Evolutionary conservation across 2,888 invertebrate genomes (phyloP).

Genomic region (Drosophila ezoana): DNA sequence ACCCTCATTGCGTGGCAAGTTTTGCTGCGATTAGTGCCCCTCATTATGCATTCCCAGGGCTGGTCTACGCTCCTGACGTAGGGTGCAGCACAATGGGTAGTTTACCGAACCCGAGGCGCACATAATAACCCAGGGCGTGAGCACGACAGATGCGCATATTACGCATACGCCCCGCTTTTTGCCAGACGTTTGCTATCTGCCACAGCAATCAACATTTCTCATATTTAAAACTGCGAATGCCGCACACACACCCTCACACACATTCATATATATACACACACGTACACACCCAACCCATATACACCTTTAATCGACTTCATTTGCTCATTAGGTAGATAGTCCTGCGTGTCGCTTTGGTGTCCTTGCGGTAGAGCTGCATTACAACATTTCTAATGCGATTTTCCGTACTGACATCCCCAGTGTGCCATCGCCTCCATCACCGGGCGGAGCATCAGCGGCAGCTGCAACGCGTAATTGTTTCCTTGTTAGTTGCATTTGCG

Average conservation of each 20-base stretch:
- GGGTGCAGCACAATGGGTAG: slow-evolving; percentile 44
- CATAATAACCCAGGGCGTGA: slow-evolving; percentile 4
- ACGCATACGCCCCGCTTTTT: slow-evolving; percentile 47
- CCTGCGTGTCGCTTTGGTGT: slow-evolving; percentile 51
- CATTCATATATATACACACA: background rate
- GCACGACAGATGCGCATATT: slow-evolving; percentile 37
- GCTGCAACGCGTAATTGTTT: slow-evolving; percentile 78
- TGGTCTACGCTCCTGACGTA: slow-evolving; percentile 7
- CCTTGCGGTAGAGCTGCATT: slow-evolving; percentile 49
- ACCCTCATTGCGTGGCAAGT: slow-evolving; percentile 49
- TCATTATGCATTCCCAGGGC: slow-evolving; percentile 57
- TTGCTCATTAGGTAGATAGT: slow-evolving; percentile 77
- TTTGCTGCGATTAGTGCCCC: slow-evolving; percentile 47
- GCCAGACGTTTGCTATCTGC: slow-evolving; percentile 37
- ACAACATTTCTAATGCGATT: slow-evolving; percentile 73
- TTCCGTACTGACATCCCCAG: slow-evolving; percentile 44
- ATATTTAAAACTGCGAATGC: slow-evolving; percentile 62
- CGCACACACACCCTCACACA: slow-evolving; percentile 14
- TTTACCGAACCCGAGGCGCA: slow-evolving; percentile 30
- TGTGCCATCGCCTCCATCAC: slow-evolving; percentile 22
- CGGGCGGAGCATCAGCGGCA: slow-evolving; percentile 38
- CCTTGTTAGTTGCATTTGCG: slow-evolving; percentile 76
- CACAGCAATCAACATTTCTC: slow-evolving; percentile 66
- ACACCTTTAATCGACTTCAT: slow-evolving; percentile 80
- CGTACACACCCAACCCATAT: slow-evolving; percentile 33